These are phyloP conservation scores for Chrysochloris asiatica DNA, from an alignment of 2,113 vertebrate species.

Conservation along the genomic window DNA sequence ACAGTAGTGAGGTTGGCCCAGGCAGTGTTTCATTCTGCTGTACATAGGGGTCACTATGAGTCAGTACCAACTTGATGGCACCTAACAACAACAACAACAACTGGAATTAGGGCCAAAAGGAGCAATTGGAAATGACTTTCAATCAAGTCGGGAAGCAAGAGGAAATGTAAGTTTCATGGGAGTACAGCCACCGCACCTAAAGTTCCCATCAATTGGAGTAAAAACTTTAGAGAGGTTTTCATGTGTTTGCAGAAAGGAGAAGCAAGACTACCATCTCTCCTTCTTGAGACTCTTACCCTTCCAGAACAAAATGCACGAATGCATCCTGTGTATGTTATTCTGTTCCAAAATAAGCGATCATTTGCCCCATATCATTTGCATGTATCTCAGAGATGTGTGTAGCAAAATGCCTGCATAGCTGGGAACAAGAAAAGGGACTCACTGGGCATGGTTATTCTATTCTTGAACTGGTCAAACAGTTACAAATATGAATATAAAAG, in stretches of 20 bases:
- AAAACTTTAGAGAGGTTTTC: not conserved
- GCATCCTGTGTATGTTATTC: not conserved
- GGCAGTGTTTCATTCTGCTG: no score
- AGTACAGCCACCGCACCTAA: not conserved
- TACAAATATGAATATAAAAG: not conserved
- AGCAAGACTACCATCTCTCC: not conserved
- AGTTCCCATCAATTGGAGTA: not conserved
- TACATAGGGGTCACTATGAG: no score
- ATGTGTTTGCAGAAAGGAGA: not conserved
- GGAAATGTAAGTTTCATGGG: not conserved
- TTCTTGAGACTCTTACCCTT: not conserved
- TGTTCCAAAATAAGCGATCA: not conserved
- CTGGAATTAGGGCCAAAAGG: not conserved
- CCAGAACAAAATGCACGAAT: not conserved
- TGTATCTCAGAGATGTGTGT: not conserved
- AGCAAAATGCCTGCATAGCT: not conserved
- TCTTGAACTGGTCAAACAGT: conserved; percentile 24
- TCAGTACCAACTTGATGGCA: no score
- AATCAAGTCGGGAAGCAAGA: not conserved
- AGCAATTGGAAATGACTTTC: not conserved
- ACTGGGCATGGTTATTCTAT: not conserved
- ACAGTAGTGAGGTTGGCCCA: no score
- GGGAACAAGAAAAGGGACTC: not conserved
- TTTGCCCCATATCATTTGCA: not conserved
- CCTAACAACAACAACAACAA: no score